Evolutionary conservation across 2,888 invertebrate species (phyloP), one percentile per base, ranked within the genome.

Genomic region (Allygus modestus): DNA sequence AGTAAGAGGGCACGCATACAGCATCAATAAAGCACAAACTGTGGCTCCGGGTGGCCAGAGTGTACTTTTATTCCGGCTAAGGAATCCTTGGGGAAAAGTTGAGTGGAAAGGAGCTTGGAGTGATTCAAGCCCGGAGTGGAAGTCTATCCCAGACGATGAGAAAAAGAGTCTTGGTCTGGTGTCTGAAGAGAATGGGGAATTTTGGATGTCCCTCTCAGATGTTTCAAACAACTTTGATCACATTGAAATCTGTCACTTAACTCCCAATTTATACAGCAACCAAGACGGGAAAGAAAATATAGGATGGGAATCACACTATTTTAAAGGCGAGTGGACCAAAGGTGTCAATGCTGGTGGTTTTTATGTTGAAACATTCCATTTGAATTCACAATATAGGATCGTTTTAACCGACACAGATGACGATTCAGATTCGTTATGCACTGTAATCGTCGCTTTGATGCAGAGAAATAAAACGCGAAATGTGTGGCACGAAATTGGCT

Each of bases 31-130:
- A 28, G 2, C 31, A 11, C 5, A 12, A 26, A 65, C 65, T 15
- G 65, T 65, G 65, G 1, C 2, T 15, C 5, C 7, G 1, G 7
- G 15, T 15, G 65, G 31, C 4, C 2, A 65, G 20, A 26, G 15
- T 5, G 12, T 28, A 28, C 17, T 5, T 15, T 17, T 65, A 15
- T 0, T 65, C 5, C 65, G 65, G 1, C 31, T 65, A 17, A 65
- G 65, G 17, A 65, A 65, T 28, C 65, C 65, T 28, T 65, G 65
- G 65, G 65, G 65, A 15, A 65, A 65, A 28, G 5, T 65, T 12
- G 65, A 65, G 28, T 65, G 65, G 65, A 31, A 5, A 28, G 65
- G 65, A 28, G 28, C 65, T 15, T 65, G 65, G 65, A 65, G 65
- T 12, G 65, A 65, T 17, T 31, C 28, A 4, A 65, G 65, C 31